Percentiles rank a stretch among this genome's conserved stretches.
These are phyloP conservation scores for Conger conger DNA, from an alignment of 2,113 vertebrate genomes.

Conservation along the genomic window DNA sequence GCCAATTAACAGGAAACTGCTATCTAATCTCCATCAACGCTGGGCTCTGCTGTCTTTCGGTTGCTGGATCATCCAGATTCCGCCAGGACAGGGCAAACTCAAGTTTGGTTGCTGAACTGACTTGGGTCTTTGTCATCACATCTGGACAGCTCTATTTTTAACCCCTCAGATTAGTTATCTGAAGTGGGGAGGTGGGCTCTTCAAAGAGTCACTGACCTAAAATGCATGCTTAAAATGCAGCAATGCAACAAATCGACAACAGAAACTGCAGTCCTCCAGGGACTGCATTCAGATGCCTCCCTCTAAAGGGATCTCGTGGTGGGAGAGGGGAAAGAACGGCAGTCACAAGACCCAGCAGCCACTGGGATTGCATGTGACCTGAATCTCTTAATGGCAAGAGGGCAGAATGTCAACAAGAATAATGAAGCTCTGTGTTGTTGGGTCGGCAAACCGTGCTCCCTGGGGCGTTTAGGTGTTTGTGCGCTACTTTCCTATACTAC, in stretches of 20 bases:
- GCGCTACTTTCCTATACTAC: too few relatives aligned
- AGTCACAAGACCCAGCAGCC: not conserved
- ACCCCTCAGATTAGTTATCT: too few relatives aligned
- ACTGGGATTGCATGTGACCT: not conserved
- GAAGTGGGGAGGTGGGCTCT: too few relatives aligned
- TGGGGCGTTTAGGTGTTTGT: too few relatives aligned
- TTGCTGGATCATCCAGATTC: not conserved
- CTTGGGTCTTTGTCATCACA: not conserved
- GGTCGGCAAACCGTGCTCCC: not conserved
- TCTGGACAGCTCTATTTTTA: not conserved
- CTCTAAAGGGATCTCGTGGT: not conserved
- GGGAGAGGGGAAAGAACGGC: not conserved
- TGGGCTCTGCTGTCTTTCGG: not conserved
- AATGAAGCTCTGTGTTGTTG: not conserved
- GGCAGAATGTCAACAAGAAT: not conserved
- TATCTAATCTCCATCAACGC: slow-evolving; percentile 23
- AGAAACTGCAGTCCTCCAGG: too few relatives aligned
- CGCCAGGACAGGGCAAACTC: not conserved
- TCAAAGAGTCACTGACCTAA: too few relatives aligned
- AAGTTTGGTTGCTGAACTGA: not conserved
- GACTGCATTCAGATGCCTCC: not conserved
- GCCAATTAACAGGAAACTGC: slow-evolving; percentile 4
- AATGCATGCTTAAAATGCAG: too few relatives aligned
- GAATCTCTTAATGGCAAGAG: not conserved
- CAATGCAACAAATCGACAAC: too few relatives aligned